Base-by-base conservation (phyloP, 2,888 invertebrate species). In the Nemoura dubitans region DNA sequence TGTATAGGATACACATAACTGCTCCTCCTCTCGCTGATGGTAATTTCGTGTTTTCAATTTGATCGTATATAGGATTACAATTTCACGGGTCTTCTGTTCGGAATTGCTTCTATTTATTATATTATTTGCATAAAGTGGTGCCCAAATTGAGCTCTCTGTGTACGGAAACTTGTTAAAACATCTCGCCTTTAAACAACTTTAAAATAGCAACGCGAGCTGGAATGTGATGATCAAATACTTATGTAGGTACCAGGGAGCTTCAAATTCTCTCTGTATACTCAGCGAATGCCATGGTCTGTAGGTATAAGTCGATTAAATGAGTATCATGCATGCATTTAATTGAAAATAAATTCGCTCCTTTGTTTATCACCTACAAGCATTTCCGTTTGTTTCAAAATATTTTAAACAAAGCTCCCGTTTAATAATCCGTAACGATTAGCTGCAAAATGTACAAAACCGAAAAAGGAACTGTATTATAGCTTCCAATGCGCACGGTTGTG, bases 41-140 rank as follows among this genome's bases (percentile, higher is more conserved):
- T 28, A 84, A 84, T 84, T 59, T 59, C 76, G 29, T 84, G 84
- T 84, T 84, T 84, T 84, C 59, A 29, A 59, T 84, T 84, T 84
- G 84, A 84, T 84, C 84, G 29, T 16, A 29, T 26, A 29, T 10
- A 81, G 84, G 84, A 84, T 84, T 84, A 84, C 29, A 81, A 81
- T 81, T 29, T 81, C 29, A 21, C 29, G 29, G 81, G 29, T 30
- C 81, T 28, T 30, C n/a, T 30, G 21, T 27, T 81, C 81, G 81
- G 6, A 28, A 30, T 14, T 26, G 81, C 81, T 29, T n/a, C 28
- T 30, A 29, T n/a, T 30, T 28, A 28, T 30, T 27, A 81, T 30
- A 30, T 30, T 29, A 81, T 81, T 81, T 81, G 81, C 81, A 81
- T 81, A 81, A 30, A 30, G 78, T 78, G 81, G 81, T 29, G 30